Base-by-base conservation (phyloP, 2,113 vertebrate species). In the Nettapus auritus region DNA sequence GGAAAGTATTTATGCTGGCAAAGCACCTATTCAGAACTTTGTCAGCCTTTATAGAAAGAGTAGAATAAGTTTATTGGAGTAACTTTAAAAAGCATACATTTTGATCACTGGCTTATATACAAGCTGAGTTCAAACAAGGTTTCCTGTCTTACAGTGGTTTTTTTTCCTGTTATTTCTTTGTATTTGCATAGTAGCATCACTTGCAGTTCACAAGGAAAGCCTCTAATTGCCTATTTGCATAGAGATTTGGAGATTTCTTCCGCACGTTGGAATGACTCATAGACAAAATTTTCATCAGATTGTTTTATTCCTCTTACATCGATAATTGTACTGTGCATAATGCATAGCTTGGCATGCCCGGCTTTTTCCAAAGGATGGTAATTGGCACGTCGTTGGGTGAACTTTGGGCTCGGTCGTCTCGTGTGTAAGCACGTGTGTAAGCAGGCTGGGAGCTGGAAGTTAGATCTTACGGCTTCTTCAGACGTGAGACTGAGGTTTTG, bases 1-100 rank as follows among this genome's bases (percentile, higher is more conserved):
- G 93, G 91, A 87, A 86, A 89, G 85, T 97, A 78, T 96, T 92
- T 96, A 36, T 91, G 53, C 84, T 95, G 96, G 97, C 96, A 94
- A 36, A 91, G 83, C 77, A 93, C 91, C 71, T 94, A 22, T 40
- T 86, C 57, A 42, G 33, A 59, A 40, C 92, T 87, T 94, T 93
- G 90, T 88, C 86, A 95, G 90, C 64, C 75, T 64, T 95, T 87
- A 70, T 74, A 97, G 86, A 94, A 95, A 69, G 77, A 93, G 94
- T 76, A 64, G 89, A 93, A 55, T 75, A 34, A 83, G 92, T 97
- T 95, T 85, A 91, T 91, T 44, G 62, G 59, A 62, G 75, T 64
- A 89, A 90, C 75, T 94, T 93, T 88, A 82, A 57, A 60, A 88
- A 93, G 18, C 48, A 34, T 84, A 79, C 64, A 82, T 87, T 95